Percentiles rank a stretch among this genome's conserved stretches.
Evolutionary conservation across 1,140 invertebrate species (phyloP).

Genomic region (Drosophila ficusphila): DNA sequence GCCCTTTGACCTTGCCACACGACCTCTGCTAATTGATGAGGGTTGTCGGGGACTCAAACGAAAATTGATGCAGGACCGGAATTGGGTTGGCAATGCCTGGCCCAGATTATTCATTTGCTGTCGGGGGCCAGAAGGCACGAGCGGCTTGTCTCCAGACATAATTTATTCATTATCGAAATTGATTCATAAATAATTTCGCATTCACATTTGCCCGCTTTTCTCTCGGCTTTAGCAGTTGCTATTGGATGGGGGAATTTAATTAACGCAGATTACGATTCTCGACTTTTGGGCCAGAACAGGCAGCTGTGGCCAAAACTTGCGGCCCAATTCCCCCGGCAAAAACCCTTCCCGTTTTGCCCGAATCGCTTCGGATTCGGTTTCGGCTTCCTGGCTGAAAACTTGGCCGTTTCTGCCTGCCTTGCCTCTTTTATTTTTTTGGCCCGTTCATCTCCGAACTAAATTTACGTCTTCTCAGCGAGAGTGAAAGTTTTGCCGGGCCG

Average conservation of each 20-base stretch:
- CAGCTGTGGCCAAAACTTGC: conserved; percentile 45
- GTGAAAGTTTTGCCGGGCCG: conserved; percentile 60
- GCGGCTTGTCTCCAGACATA: conserved; percentile 31
- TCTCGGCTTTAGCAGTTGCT: no score
- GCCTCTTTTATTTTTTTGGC: neutral
- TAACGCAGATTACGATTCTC: conserved; percentile 67
- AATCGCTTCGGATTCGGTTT: neutral
- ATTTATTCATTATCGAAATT: conserved; percentile 76
- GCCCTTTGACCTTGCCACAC: conserved; percentile 34
- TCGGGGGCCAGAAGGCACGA: neutral
- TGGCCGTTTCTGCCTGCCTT: neutral
- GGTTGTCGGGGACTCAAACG: conserved; percentile 19
- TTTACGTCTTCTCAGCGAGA: conserved; percentile 60
- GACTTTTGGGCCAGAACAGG: conserved; percentile 18
- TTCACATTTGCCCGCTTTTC: conserved; percentile 27
- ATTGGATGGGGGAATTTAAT: conserved; percentile 50
- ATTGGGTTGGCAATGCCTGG: conserved; percentile 34
- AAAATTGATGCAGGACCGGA: conserved; percentile 51
- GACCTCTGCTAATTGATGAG: conserved; percentile 58
- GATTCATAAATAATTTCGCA: conserved; percentile 71
- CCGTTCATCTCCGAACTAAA: conserved; percentile 41
- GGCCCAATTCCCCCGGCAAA: neutral
- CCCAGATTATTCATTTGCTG: conserved; percentile 57
- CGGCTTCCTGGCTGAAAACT: neutral
- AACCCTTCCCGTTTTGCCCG: neutral